Evolutionary conservation across 2,797 vertebrate species (phyloP), one percentile per base, ranked within the genome.

Genomic region (Emys orbicularis): DNA sequence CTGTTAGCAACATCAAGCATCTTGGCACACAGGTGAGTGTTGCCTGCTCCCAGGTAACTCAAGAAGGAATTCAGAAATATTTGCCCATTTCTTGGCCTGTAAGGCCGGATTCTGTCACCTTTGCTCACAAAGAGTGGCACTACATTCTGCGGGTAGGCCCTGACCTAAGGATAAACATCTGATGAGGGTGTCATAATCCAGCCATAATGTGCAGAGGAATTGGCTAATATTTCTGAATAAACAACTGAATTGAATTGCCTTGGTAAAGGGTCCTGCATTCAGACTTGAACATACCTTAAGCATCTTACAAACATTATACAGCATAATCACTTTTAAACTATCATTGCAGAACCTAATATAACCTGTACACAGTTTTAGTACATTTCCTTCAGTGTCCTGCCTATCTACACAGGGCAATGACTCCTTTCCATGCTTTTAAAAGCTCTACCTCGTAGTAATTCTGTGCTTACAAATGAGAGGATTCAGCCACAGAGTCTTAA

Each of bases 371-470:
- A 86, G 89, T 76, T 2, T 3, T 6, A 79, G 4, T 18, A 12
- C 1, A 0, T 2, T 86, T 91, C 44, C 91, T 94, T 59, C 10
- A 86, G 52, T 12, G 89, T 19, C 12, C 52, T 88, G 56, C 31
- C n/a, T 1, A 57, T 41, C 61, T 3, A 27, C 41, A 12, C 83
- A 85, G 88, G 89, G 50, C 83, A 13, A 79, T 92, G 90, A 61
- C 84, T 49, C 34, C 7, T 80, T 21, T 59, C 61, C 54, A 74
- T 4, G 3, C 37, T 93, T 96, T 85, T 54, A 65, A 92, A 95
- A 81, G 19, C 59, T 87, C 6, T 56, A 27, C 84, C 61, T 85
- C 88, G 18, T 31, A 92, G 6, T 88, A 97, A 94, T 92, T 12
- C 25, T 84, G 18, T 49, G 41, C 31, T 88, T 81, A 41, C 27